Evolutionary conservation across 2,797 vertebrate genomes (phyloP).

Genomic region (Macroramphosus scolopax): DNA sequence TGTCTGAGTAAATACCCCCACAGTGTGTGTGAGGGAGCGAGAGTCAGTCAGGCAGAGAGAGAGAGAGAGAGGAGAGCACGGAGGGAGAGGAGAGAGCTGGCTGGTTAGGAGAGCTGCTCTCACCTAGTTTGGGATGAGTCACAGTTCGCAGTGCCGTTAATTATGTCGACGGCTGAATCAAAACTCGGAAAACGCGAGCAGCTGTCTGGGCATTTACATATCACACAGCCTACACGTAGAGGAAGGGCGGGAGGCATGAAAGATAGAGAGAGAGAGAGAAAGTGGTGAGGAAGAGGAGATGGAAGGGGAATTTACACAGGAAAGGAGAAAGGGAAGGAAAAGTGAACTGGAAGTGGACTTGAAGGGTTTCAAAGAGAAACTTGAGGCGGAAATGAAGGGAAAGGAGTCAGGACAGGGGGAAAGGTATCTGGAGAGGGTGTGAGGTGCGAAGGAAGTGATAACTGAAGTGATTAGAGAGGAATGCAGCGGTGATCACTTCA

Average conservation of each 20-base stretch:
- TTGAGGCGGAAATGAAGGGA: conserved; percentile 26
- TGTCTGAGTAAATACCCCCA: conserved; percentile 11
- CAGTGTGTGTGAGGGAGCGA: neutral
- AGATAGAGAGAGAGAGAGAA: conserved; percentile 35
- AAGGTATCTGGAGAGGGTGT: too few species aligned
- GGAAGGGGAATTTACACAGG: conserved; percentile 30
- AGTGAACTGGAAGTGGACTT: too few species aligned
- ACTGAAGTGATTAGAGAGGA: conserved; percentile 34
- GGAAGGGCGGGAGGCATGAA: conserved; percentile 44
- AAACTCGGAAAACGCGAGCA: conserved; percentile 72
- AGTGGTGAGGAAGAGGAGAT: conserved; percentile 21
- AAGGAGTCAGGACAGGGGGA: conserved; percentile 40
- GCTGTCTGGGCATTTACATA: conserved; percentile 78
- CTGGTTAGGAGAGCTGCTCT: conserved; percentile 64
- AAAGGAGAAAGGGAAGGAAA: neutral
- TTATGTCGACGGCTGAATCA: conserved; percentile 71
- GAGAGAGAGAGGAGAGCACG: conserved; percentile 11
- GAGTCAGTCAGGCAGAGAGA: conserved; percentile 15
- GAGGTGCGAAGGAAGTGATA: conserved; percentile 22
- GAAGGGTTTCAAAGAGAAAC: conserved; percentile 44
- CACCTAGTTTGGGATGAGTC: conserved; percentile 72
- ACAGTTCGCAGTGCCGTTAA: conserved; percentile 73
- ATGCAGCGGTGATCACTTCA: too few species aligned
- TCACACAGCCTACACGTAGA: conserved; percentile 68
- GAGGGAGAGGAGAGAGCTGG: conserved; percentile 27